Conservation (phyloP, 1,140 invertebrate species). For the Chrysopa pallens region DNA sequence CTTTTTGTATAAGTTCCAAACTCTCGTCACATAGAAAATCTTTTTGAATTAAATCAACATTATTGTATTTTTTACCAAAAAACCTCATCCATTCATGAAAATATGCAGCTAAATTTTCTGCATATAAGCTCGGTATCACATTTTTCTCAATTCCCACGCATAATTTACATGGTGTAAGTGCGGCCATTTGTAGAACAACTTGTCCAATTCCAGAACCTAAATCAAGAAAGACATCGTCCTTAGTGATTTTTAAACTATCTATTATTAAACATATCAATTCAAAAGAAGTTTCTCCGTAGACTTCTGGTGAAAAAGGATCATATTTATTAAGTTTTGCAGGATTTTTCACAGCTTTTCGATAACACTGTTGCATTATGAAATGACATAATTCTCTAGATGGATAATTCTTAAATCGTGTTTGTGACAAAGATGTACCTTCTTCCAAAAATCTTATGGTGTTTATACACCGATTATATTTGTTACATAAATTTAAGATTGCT, state of each 20-base stretch:
- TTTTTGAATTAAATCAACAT: constrained; percentile 50
- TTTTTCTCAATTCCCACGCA: constrained; percentile 68
- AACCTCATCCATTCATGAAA: constrained; percentile 60
- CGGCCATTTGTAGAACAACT: constrained; percentile 70
- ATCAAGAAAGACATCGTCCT: constrained; percentile 63
- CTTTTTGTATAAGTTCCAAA: constrained; percentile 45
- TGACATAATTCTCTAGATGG: too few species aligned
- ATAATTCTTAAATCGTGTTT: too few species aligned
- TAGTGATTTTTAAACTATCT: constrained; percentile 48
- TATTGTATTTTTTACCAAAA: constrained; percentile 55
- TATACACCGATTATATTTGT: too few species aligned
- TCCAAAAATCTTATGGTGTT: too few species aligned
- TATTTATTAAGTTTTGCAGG: constrained; percentile 12
- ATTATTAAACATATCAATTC: constrained; percentile 67
- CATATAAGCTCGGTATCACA: constrained; percentile 56
- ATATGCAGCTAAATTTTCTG: constrained; percentile 48
- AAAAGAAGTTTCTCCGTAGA: constrained; percentile 43
- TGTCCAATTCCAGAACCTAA: constrained; percentile 67
- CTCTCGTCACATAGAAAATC: constrained; percentile 53
- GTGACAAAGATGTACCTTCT: too few species aligned
- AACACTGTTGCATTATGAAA: too few species aligned
- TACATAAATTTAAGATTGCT: too few species aligned
- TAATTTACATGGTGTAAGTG: constrained; percentile 46
- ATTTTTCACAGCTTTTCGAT: too few species aligned
- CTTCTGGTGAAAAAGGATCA: constrained; percentile 19